Base-by-base conservation (phyloP, 2,888 invertebrate genomes). In the Fabriciana adippe region DNA sequence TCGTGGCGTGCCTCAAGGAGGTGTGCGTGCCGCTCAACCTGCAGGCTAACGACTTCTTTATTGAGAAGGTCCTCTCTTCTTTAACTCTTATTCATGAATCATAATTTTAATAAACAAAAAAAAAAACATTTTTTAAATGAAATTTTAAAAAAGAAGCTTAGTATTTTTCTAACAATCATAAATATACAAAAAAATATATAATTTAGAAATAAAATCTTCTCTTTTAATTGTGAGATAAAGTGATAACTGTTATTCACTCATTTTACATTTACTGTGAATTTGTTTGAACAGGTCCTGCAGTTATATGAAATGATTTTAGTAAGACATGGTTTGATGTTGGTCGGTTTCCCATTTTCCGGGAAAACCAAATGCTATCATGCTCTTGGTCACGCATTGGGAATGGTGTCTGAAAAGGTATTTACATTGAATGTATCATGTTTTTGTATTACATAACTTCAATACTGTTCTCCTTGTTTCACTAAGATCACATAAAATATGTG, bases 241-340 rank as follows among this genome's bases (percentile, higher is more conserved):
- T 11, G 8, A 11, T 41, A 0, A 41, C 8, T 11, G 2, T 41
- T 18, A 18, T 11, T 64, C 18, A 41, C 51, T 21, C 2, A 15
- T 31, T 31, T 61, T 55, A 11, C 50, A 18, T 15, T 14, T 15
- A 53, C 45, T 41, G 15, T 31, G 3, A 53, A 51, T 41, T 45
- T 35, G 16, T 51, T 18, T 5, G 8, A 4, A 14, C 63, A 93
- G 90, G 92, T 89, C 53, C 81, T 91, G 5, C 96, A 98, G 91
- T 93, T 98, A 8, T 98, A 97, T 83, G 98, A 99, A 88, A 98
- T 98, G 98, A 98, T 99, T 91, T 94, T 97, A 41, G 98, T 98
- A 1, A 93, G 98, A 26, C 98, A 98, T 85, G 98, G 98, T 0
- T 95, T 99, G 76, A 98, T 99, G 98, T 93, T 99, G 79, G 98